Conservation (phyloP, 2,888 invertebrate species). For the Acrocyrtus sp. region DNA sequence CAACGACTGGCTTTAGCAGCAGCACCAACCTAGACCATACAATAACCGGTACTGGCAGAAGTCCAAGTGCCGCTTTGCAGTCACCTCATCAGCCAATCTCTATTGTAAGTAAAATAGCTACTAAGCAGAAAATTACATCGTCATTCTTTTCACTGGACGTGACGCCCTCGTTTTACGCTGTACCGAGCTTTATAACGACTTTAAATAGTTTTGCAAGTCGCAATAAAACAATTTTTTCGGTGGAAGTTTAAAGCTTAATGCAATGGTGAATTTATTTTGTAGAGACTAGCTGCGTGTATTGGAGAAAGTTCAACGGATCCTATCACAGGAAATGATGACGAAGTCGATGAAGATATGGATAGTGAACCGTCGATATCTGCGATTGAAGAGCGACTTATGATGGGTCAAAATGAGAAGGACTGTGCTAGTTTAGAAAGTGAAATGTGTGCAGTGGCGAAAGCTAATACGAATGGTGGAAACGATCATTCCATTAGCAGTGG, state of each 20-base stretch:
- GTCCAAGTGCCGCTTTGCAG: too few species aligned
- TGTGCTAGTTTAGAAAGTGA: constrained; percentile 52
- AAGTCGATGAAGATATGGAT: constrained; percentile 42
- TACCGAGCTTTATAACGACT: too few species aligned
- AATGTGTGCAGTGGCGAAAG: constrained; percentile 29
- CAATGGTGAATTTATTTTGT: too few species aligned
- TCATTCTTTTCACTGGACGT: too few species aligned
- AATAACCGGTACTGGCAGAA: constrained; percentile 1
- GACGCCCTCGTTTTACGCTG: too few species aligned
- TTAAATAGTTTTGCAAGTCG: too few species aligned
- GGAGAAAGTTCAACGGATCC: constrained; percentile 60
- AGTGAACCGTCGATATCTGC: constrained; percentile 36
- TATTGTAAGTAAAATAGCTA: too few species aligned
- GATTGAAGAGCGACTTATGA: constrained; percentile 32
- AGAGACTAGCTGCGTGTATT: constrained; percentile 56
- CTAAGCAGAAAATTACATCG: too few species aligned
- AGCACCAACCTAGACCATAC: constrained; percentile 35
- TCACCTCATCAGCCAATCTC: too few species aligned
- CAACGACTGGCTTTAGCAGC: background rate
- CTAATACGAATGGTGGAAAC: constrained; percentile 17
- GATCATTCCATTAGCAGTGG: too few species aligned
- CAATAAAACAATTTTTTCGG: too few species aligned
- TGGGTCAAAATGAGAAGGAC: constrained; percentile 37
- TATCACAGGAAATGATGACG: constrained; percentile 12
- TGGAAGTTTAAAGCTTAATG: too few species aligned